phyloP scores from a whole-genome alignment of 2,113 vertebrate genomes.

The Rousettus leschenaultii region DNA sequence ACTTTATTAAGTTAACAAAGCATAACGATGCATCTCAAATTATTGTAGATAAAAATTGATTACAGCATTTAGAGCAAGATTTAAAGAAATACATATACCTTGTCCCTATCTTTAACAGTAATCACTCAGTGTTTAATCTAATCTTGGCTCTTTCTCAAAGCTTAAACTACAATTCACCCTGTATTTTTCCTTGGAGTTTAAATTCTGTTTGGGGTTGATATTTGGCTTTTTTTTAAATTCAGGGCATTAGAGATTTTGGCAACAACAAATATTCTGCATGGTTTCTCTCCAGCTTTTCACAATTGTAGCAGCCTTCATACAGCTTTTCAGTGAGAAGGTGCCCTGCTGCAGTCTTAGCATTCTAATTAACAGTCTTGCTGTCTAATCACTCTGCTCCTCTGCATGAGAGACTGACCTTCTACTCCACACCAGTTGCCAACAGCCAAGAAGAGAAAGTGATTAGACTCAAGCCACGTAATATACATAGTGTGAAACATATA shows the following conservation, averaged over 20 bases:
- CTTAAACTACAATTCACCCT: neutral
- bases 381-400: conserved; percentile 54
- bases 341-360: conserved; percentile 22
- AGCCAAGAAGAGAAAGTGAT: conserved; percentile 42
- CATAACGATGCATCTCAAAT: conserved; percentile 39
- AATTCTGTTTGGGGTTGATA: neutral
- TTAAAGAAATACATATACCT: conserved; percentile 6
- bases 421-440: neutral
- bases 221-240: neutral
- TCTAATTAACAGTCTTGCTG: conserved; percentile 53
- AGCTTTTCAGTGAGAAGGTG: conserved; percentile 21
- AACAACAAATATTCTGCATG: conserved; percentile 39
- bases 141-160: neutral
- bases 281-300: conserved; percentile 32
- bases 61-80: conserved; percentile 37
- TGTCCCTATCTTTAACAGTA: neutral
- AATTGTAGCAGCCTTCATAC: conserved; percentile 28
- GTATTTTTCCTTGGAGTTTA: conserved; percentile 24
- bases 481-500: neutral
- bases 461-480: neutral
- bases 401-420: conserved; percentile 44
- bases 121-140: conserved; percentile 2
- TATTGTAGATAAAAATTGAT: conserved; percentile 49
- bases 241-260: neutral
- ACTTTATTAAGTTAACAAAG: conserved; percentile 47